A percentile compares a stretch with the other conserved stretches of the same genome.
These are phyloP conservation scores for Atrichornis clamosus DNA, from an alignment of 2,113 vertebrate genomes.

Conservation along the genomic window DNA sequence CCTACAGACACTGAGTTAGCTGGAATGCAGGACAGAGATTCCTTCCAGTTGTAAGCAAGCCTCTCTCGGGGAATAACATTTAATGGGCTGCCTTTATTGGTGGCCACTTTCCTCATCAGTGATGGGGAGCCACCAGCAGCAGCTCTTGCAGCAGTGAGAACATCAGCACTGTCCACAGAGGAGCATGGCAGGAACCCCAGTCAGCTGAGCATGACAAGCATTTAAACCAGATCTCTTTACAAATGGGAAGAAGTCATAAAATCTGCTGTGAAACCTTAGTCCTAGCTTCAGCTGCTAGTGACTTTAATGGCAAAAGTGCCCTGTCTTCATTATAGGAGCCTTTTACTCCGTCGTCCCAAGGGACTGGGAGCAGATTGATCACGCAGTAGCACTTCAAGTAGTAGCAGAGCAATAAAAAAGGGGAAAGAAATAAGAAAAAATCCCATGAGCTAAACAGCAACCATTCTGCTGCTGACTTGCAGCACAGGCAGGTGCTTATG, in stretches of 20 bases:
- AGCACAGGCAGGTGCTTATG: constrained; percentile 12
- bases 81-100: not conserved
- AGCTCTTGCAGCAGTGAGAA: not conserved
- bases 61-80: not conserved
- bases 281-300: constrained; percentile 20
- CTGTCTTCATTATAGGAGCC: not conserved
- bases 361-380: not conserved
- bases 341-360: not conserved
- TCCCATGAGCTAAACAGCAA: not conserved
- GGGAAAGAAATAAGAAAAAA: not conserved
- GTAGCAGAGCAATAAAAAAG: constrained; percentile 24
- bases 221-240: constrained; percentile 14
- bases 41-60: not conserved
- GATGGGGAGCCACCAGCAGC: not conserved
- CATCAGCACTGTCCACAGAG: not conserved
- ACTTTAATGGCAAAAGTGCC: not conserved
- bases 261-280: constrained; percentile 27
- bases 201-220: not conserved
- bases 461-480: constrained; percentile 27
- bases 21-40: not conserved
- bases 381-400: constrained; percentile 28
- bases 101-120: not conserved
- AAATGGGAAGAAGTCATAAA: constrained; percentile 53
- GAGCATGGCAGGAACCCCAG: not conserved
- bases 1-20: not conserved